These are phyloP conservation scores for Plemyria rubiginata DNA, from an alignment of 2,888 invertebrate genomes.

Conservation along the genomic window DNA sequence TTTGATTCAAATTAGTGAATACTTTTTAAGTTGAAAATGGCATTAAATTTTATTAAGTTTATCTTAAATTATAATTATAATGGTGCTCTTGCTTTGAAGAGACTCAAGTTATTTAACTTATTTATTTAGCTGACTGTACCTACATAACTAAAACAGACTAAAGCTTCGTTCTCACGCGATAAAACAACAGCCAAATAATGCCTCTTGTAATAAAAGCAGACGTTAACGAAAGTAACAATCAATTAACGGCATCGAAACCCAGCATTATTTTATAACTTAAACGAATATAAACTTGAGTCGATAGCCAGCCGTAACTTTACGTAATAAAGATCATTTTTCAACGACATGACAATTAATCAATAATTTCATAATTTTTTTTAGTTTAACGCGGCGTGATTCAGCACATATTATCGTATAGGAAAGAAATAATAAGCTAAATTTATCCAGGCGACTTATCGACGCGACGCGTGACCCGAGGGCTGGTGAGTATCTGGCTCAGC, in stretches of 20 bases:
- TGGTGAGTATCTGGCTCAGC: no score
- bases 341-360: neutral
- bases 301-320: constrained; percentile 22
- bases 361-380: constrained; percentile 24
- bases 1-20: no score
- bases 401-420: constrained; percentile 11
- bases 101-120: no score
- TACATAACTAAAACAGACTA: constrained; percentile 1
- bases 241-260: constrained; percentile 55
- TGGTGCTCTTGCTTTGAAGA: no score
- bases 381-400: constrained; percentile 17
- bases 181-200: constrained; percentile 41
- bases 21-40: no score
- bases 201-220: constrained; percentile 50
- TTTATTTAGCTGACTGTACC: neutral
- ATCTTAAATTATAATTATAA: no score
- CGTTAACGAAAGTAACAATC: constrained; percentile 62
- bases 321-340: constrained; percentile 30
- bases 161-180: constrained; percentile 36
- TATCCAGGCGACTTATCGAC: no score
- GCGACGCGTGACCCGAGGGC: no score
- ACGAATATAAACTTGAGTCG: constrained; percentile 6
- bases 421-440: no score
- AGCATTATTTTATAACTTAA: constrained; percentile 54
- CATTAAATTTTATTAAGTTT: no score